Base-by-base conservation (phyloP, 1,140 invertebrate species). In the Aphaenogaster floridana region DNA sequence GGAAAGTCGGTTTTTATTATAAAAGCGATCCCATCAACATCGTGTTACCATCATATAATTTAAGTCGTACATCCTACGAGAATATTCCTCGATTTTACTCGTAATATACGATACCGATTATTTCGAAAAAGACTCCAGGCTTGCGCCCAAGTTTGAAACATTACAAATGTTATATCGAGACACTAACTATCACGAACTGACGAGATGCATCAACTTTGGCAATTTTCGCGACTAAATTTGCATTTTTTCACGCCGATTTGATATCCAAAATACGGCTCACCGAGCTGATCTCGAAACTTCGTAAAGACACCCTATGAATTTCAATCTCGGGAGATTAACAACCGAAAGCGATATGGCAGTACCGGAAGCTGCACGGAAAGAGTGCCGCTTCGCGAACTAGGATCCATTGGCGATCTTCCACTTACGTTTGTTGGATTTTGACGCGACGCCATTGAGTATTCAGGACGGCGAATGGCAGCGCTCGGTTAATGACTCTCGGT, bases 391-490 rank as follows among this genome's bases (percentile, higher is more conserved):
- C 52, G 66, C 54, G 11, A 17, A 28, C 39, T 15, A 15, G 11
- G 52, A 72, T 54, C 80, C 9, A 59, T 74, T 54, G 80, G 69
- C 34, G 69, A 84, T 84, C 54, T 84, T 61, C 54, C 69, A 84
- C 80, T 84, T 84, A 84, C 80, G 57, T 84, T 74, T 63, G 54
- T 28, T 76, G 69, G 69, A 74, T 84, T 74, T 84, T 84, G 80
- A 84, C 80, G 54, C 69, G 69, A 83, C 57, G 54, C 42, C 54
- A 84, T 84, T 84, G 69, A 76, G 80, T 84, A 84, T 84, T 84
- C 80, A 84, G 80, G 42, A 17, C 54, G 80, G 80, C 69, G 80
- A 84, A 84, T 84, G 57, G 80, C 78, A 71, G 64, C 69, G 69
- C 69, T 28, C 63, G 76, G 71, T 83, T 81, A 83, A 87, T 64